A percentile compares a stretch with the other conserved stretches of the same genome.
Evolutionary conservation across 1,140 invertebrate species (phyloP).

Genomic region (Piezodorus guildinii): DNA sequence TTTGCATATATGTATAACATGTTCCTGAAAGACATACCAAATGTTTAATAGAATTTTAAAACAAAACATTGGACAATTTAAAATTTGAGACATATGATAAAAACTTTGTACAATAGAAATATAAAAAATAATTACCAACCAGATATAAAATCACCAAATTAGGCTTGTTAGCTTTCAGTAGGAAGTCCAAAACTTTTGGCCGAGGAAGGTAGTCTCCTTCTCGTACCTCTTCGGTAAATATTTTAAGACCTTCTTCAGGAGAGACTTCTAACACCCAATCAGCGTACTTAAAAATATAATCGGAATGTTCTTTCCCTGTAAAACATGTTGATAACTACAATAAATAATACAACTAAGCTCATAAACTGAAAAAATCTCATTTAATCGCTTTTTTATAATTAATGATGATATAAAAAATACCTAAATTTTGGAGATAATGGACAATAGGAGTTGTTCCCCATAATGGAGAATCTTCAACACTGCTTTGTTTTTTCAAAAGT

Average conservation of each 20-base stretch:
- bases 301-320: constrained; percentile 65
- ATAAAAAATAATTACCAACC: constrained; percentile 32
- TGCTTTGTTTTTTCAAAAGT: constrained; percentile 69
- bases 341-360: too few species aligned
- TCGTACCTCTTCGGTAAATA: constrained; percentile 83
- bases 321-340: neutral
- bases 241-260: constrained; percentile 83
- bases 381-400: too few species aligned
- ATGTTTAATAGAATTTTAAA: neutral
- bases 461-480: constrained; percentile 61
- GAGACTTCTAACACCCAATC: constrained; percentile 78
- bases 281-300: constrained; percentile 90
- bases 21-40: constrained; percentile 46
- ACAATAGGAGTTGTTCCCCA: constrained; percentile 73
- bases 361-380: too few species aligned
- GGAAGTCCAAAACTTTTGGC: constrained; percentile 76
- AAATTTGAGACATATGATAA: too few species aligned
- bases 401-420: too few species aligned
- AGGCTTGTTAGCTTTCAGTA: constrained; percentile 65
- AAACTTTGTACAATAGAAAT: too few species aligned
- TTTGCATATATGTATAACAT: constrained; percentile 80
- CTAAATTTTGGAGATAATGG: constrained; percentile 83
- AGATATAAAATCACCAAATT: constrained; percentile 78
- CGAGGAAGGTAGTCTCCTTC: constrained; percentile 83
- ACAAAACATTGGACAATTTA: too few species aligned